These are phyloP conservation scores for Drosophila pectinifera DNA, from an alignment of 1,140 invertebrate genomes.

Conservation along the genomic window DNA sequence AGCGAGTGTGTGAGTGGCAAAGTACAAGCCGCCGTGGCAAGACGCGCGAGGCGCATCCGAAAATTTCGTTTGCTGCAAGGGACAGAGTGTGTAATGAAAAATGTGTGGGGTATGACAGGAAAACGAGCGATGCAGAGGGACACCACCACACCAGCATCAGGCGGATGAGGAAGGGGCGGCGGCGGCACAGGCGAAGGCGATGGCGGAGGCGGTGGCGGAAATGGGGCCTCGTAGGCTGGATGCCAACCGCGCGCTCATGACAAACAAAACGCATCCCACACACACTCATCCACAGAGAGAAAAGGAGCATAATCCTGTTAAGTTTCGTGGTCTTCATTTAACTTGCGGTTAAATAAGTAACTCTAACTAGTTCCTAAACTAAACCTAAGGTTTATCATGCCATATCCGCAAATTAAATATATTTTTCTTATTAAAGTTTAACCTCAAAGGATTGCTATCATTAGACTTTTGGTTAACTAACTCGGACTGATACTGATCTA, in stretches of 20 bases:
- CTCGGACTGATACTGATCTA: no score
- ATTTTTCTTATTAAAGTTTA: no score
- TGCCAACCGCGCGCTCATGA: conserved; percentile 54
- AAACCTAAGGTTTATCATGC: no score
- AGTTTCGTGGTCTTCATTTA: no score
- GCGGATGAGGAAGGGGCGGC: no score
- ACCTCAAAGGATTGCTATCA: no score
- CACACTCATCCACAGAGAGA: conserved; percentile 18
- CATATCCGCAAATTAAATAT: no score
- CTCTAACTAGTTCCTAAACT: no score
- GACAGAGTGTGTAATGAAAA: conserved; percentile 66
- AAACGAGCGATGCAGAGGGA: conserved; percentile 47
- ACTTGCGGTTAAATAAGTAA: no score
- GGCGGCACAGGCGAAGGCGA: neutral
- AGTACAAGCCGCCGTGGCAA: conserved; percentile 59
- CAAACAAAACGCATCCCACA: conserved; percentile 55
- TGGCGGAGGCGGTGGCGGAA: conserved; percentile 21
- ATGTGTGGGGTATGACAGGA: conserved; percentile 51
- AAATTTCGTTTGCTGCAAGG: conserved; percentile 61
- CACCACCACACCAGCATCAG: neutral
- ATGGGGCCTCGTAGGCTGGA: conserved; percentile 42
- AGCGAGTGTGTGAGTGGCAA: conserved; percentile 34
- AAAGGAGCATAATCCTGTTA: neutral
- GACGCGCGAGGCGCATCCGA: conserved; percentile 57
- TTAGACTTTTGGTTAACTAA: no score